Evolutionary conservation across 2,113 vertebrate species (phyloP), one percentile per base, ranked within the genome.

Genomic region (Edolisoma coerulescens): DNA sequence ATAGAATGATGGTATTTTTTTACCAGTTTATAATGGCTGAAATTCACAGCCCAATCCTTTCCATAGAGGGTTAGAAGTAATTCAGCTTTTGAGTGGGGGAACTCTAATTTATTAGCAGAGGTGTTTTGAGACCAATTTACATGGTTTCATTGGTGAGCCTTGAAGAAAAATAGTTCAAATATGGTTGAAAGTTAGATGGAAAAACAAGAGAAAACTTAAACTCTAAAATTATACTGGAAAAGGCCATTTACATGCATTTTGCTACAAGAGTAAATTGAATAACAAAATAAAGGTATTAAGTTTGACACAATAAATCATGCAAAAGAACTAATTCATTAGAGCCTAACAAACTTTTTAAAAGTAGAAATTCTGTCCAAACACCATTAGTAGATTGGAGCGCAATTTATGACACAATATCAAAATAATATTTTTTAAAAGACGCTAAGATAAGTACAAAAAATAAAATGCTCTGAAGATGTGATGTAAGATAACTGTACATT

Each of bases 301-400:
- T 79, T 70, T 65, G 53, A 45, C 21, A 53, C 23, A 59, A 37
- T 94, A 59, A 91, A 91, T 96, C 35, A 67, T 19, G n/a, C 17
- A 20, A 53, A 23, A 91, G 28, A 94, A 54, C 18, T 54, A 80
- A 95, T 94, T 86, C 35, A 74, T 96, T 94, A 74, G 33, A 87
- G 22, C 13, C 24, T 84, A 32, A 70, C 78, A 79, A 78, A 28
- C 13, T 39, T 78, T 21, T 7, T 2, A 76, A 65, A 93, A 60
- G 30, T 64, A 35, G 56, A 84, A 78, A 44, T 88, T 89, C 41
- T 91, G 33, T 93, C 79, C 82, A 94, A 78, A 37, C 6, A 32
- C 76, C 50, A 61, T 94, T 94, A 95, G 63, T 10, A 91, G 63
- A 94, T 80, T 90, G 82, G 47, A 90, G 39, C 17, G 56, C 18